Percentiles rank a stretch among this genome's conserved stretches.
These are phyloP conservation scores for Bursaphelenchus mucronatus DNA, from an alignment of 1,140 invertebrate species.

Conservation along the genomic window DNA sequence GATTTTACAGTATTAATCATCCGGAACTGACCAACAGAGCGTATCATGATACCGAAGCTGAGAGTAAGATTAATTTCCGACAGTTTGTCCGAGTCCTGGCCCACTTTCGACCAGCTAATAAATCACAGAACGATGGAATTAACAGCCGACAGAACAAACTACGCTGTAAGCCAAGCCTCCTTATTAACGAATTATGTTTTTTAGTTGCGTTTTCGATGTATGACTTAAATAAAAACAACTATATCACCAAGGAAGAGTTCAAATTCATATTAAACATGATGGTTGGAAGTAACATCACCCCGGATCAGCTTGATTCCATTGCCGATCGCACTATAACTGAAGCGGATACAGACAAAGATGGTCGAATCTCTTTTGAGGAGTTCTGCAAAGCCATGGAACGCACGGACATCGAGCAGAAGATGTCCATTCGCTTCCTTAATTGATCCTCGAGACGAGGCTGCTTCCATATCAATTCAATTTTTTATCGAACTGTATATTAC, in stretches of 20 bases:
- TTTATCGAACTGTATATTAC: too few species aligned
- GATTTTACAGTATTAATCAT: constrained; percentile 36
- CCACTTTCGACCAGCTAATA: constrained; percentile 87
- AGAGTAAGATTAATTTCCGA: constrained; percentile 77
- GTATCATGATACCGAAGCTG: constrained; percentile 31
- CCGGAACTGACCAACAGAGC: constrained; percentile 9
- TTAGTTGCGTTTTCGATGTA: constrained; percentile 99
- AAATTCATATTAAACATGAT: constrained; percentile 72
- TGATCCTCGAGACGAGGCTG: constrained; percentile 9
- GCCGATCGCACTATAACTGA: constrained; percentile 65
- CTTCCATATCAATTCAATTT: too few species aligned
- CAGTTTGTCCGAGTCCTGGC: constrained; percentile 95
- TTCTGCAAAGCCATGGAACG: constrained; percentile 60
- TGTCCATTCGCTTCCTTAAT: constrained; percentile 48
- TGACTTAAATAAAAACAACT: constrained; percentile 93
- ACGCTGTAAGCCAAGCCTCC: constrained; percentile 71
- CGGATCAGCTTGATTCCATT: constrained; percentile 66
- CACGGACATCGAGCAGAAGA: constrained; percentile 50
- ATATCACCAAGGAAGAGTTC: constrained; percentile 91
- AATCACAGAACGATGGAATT: constrained; percentile 75
- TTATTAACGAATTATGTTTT: constrained; percentile 61
- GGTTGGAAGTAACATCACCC: constrained; percentile 89
- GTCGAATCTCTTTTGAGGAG: constrained; percentile 64
- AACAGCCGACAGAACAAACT: constrained; percentile 94
- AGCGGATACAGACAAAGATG: constrained; percentile 63